phyloP scores from a whole-genome alignment of 1,140 invertebrate species.

The Aradophagus sp. region DNA sequence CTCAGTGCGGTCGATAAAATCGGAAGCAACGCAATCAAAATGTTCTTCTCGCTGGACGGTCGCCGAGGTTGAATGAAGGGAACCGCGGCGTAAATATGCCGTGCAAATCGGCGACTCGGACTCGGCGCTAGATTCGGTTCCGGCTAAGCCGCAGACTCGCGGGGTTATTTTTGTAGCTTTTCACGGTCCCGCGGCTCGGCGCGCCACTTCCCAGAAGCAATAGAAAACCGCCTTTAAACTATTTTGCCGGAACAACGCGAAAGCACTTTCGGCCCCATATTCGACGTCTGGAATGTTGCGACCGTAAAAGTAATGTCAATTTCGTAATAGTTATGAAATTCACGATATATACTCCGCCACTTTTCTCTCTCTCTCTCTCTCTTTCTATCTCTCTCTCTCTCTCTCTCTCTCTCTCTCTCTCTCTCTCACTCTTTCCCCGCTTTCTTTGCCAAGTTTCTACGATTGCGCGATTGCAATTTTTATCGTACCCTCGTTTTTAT shows the following conservation, averaged over 20 bases:
- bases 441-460: too few species aligned
- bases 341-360: too few species aligned
- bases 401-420: too few species aligned
- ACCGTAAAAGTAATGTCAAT: slow-evolving; percentile 48
- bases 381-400: too few species aligned
- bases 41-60: slow-evolving; percentile 13
- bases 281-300: slow-evolving; percentile 31
- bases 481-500: too few species aligned
- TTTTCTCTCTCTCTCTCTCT: too few species aligned
- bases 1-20: slow-evolving; percentile 5
- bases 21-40: slow-evolving; percentile 4
- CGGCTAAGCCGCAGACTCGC: slow-evolving; percentile 20
- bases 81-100: slow-evolving; percentile 24
- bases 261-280: slow-evolving; percentile 21
- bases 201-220: slow-evolving; percentile 31
- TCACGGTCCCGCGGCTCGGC: slow-evolving; percentile 38
- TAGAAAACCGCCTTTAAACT: slow-evolving; percentile 40
- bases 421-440: too few species aligned
- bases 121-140: slow-evolving; percentile 16
- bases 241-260: slow-evolving; percentile 42
- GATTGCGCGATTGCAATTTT: too few species aligned
- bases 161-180: slow-evolving; percentile 44
- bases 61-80: slow-evolving; percentile 31
- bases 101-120: slow-evolving; percentile 19
- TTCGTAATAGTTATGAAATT: slow-evolving; percentile 47